Evolutionary conservation across 2,797 vertebrate genomes (phyloP).

Genomic region (Podarcis siculus): DNA sequence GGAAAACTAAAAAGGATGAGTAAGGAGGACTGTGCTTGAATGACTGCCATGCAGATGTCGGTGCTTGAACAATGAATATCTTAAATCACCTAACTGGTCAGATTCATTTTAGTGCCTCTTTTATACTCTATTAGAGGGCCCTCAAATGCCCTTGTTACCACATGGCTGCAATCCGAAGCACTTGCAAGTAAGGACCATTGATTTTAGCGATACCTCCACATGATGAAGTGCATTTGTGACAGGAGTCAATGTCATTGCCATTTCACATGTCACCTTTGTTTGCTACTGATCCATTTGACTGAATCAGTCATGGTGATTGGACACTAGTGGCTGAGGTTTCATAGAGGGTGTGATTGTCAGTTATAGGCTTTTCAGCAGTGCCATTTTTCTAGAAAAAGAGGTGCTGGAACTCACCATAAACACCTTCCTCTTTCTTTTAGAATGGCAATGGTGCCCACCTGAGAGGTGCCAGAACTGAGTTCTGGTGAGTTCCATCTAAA

Average conservation of each 20-base stretch:
- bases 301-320: background rate
- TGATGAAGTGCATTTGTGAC: slow-evolving; percentile 21
- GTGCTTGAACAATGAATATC: background rate
- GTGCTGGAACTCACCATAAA: too few species aligned
- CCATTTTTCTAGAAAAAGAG: too few species aligned
- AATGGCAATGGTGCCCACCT: too few species aligned
- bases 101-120: background rate
- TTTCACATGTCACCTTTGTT: slow-evolving; percentile 35
- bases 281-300: slow-evolving; percentile 16
- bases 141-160: slow-evolving; percentile 9
- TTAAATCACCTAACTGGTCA: background rate
- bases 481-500: background rate
- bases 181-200: slow-evolving; percentile 21
- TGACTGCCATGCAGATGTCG: background rate
- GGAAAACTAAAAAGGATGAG: background rate
- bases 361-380: background rate
- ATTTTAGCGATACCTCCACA: slow-evolving; percentile 15
- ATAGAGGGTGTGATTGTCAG: background rate
- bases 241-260: background rate
- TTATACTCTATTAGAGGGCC: background rate
- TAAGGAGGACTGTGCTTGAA: background rate
- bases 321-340: background rate
- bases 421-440: too few species aligned
- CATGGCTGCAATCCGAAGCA: slow-evolving; percentile 19
- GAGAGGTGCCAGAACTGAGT: too few species aligned